Conservation (phyloP, 2,888 invertebrate genomes). For the Drosophila merina region DNA sequence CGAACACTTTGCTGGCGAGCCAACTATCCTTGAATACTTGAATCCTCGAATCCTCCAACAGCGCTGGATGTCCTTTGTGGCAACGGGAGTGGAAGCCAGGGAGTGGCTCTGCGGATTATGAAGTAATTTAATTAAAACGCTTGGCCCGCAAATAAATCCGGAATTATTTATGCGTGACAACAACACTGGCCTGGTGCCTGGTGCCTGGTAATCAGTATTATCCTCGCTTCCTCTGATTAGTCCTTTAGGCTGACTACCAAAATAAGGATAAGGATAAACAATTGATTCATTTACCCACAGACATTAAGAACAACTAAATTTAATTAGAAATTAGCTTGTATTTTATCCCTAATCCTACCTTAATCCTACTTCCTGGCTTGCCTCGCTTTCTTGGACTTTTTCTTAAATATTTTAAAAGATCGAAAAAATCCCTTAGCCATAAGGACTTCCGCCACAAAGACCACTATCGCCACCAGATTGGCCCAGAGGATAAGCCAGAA, state of each 20-base stretch:
- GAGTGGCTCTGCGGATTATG: slow-evolving; percentile 55
- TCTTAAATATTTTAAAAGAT: neutral
- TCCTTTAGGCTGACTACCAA: neutral
- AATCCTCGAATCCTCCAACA: slow-evolving; percentile 13
- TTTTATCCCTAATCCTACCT: neutral
- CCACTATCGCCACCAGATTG: slow-evolving; percentile 42
- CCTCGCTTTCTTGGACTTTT: neutral
- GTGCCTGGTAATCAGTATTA: slow-evolving; percentile 1
- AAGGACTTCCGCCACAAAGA: slow-evolving; percentile 58
- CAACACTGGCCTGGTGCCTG: neutral
- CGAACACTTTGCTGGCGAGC: slow-evolving; percentile 41
- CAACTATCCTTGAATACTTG: slow-evolving; percentile 58
- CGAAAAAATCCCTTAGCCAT: neutral
- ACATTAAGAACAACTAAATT: neutral
- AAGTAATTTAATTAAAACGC: slow-evolving; percentile 72
- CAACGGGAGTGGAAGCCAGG: neutral
- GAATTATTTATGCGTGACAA: slow-evolving; percentile 46
- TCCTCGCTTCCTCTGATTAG: neutral
- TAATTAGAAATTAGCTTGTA: neutral
- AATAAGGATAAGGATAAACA: neutral
- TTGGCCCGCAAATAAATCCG: slow-evolving; percentile 50
- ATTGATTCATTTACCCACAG: neutral
- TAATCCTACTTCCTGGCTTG: neutral
- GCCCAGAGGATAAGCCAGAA: slow-evolving; percentile 71
- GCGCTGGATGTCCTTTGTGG: slow-evolving; percentile 25